These are phyloP conservation scores for Eremophila alpestris DNA, from an alignment of 2,797 vertebrate species.

Conservation along the genomic window DNA sequence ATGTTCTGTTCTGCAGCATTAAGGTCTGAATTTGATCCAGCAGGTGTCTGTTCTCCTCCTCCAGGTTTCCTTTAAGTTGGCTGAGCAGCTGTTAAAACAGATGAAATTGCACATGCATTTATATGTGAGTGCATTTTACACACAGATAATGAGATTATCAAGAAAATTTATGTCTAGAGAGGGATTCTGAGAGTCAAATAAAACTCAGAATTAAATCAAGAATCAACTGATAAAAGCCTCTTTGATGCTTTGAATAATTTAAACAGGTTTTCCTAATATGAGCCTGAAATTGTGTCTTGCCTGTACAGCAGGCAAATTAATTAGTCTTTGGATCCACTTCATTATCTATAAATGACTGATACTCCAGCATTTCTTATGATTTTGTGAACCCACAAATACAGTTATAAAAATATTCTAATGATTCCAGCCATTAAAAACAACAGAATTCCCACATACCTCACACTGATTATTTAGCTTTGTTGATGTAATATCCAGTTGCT, in stretches of 20 bases:
- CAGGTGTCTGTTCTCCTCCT: constrained; percentile 97
- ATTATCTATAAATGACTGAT: neutral
- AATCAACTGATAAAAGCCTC: neutral
- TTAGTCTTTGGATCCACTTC: neutral
- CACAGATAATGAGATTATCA: neutral
- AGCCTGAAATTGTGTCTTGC: neutral
- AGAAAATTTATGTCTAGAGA: neutral
- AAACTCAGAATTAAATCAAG: neutral
- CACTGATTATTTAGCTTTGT: constrained; percentile 97
- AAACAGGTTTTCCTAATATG: neutral
- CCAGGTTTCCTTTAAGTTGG: constrained; percentile 97
- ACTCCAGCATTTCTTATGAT: neutral
- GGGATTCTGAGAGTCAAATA: neutral
- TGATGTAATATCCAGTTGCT: constrained; percentile 95
- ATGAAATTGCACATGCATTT: constrained; percentile 25
- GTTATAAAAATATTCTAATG: neutral
- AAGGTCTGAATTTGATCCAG: constrained; percentile 97
- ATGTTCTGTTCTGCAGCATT: constrained; percentile 94
- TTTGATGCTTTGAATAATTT: neutral
- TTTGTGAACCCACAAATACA: neutral
- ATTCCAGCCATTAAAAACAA: neutral
- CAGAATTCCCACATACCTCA: constrained; percentile 79
- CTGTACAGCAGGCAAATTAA: neutral
- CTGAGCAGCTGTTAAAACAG: constrained; percentile 88
- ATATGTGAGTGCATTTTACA: neutral